Evolutionary conservation across 2,113 vertebrate genomes (phyloP), one percentile per base, ranked within the genome.

Genomic region (Gopherus evgoodei): DNA sequence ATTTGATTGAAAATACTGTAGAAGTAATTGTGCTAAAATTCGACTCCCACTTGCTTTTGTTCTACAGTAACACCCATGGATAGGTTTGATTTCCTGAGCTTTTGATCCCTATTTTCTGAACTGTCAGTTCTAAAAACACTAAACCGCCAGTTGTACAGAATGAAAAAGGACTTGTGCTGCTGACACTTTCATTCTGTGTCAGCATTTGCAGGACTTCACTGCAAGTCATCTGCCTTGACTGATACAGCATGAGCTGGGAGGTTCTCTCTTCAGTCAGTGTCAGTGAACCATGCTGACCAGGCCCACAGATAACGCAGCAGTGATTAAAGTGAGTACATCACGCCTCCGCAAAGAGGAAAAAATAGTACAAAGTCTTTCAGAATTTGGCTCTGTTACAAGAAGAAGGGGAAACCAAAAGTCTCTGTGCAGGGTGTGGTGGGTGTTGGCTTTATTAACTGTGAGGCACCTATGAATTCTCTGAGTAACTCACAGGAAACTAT

Each of bases 401-500:
- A 89, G 38, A 84, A 76, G 79, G 42, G 50, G 65, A 91, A 94
- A 93, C 4, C 2, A 4, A 91, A 89, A 84, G 52, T 8, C 47
- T 92, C 69, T 75, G 92, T 72, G 72, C 8, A 42, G 91, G 87
- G 49, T 76, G 92, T 79, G 89, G 87, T 87, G 69, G 90, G 38
- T 85, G 80, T 69, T 24, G 4, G 83, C 83, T 86, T 84, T 49
- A 54, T 21, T 52, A 84, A 82, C 17, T 1, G 54, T 76, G 80
- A 89, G 86, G 81, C 76, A 87, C 76, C 57, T 62, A 27, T 59
- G 49, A 50, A 75, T 87, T 82, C 4, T 88, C 88, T 59, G 59
- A 87, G 88, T 87, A 88, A 93, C 85, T 72, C 69, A 90, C 75
- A 85, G 84, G 75, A 90, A 87, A 87, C 53, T 49, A 84, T 89